Evolutionary conservation across 2,797 vertebrate genomes (phyloP).

Genomic region (Cygnus olor): DNA sequence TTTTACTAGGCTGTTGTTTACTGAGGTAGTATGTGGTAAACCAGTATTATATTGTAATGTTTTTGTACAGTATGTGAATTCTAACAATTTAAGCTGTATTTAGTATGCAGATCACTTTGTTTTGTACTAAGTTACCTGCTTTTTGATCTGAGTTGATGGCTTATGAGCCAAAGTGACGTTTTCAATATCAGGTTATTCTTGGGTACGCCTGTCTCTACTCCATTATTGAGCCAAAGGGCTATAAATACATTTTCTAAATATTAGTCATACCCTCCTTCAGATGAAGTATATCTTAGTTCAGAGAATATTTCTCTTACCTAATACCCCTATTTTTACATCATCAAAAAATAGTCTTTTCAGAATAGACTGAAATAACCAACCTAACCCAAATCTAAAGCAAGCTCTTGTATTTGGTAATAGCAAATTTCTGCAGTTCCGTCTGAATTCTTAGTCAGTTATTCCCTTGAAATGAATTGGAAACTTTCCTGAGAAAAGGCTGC

Average conservation of each 20-base stretch:
- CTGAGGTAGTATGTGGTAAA: neutral
- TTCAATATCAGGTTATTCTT: constrained; percentile 25
- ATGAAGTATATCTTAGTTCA: constrained; percentile 37
- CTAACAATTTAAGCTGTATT: neutral
- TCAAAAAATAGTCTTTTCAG: constrained; percentile 4
- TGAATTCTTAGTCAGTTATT: neutral
- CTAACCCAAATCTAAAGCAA: constrained; percentile 27
- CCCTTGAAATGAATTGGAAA: neutral
- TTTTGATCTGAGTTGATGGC: neutral
- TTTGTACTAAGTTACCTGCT: neutral
- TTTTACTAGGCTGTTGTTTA: neutral
- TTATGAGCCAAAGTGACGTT: neutral
- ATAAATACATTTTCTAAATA: constrained; percentile 54
- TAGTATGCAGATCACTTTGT: neutral
- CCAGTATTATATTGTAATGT: rapidly evolving
- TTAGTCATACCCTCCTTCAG: constrained; percentile 58
- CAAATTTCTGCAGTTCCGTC: constrained; percentile 14
- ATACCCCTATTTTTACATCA: constrained; percentile 54
- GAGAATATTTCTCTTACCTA: constrained; percentile 61
- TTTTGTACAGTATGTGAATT: neutral
- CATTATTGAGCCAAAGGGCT: neutral
- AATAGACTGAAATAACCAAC: constrained; percentile 38
- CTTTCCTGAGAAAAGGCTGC: constrained; percentile 4
- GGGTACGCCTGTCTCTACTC: neutral
- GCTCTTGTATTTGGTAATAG: neutral